phyloP scores from a whole-genome alignment of 2,888 invertebrate genomes.

The Melinaea marsaeus region DNA sequence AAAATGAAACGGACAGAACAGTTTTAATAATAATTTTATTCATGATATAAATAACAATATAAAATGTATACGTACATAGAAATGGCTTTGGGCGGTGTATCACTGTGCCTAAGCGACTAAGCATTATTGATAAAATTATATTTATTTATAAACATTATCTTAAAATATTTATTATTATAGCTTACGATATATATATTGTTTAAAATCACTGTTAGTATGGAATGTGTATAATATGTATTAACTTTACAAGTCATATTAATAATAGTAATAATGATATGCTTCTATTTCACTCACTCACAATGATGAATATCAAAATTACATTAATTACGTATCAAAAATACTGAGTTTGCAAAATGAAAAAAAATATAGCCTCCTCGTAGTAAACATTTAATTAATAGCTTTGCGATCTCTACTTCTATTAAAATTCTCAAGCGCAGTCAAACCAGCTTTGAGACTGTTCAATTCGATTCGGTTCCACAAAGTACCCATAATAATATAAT shows the following conservation, averaged over 20 bases:
- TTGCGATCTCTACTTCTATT: slow-evolving; percentile 42
- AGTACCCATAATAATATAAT: slow-evolving; percentile 86
- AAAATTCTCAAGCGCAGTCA: slow-evolving; percentile 82
- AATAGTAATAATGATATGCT: too few species aligned
- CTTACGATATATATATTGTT: too few species aligned
- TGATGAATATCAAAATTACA: too few species aligned
- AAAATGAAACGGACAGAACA: background rate
- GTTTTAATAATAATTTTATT: background rate
- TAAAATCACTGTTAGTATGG: background rate
- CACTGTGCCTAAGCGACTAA: slow-evolving; percentile 11
- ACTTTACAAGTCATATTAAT: too few species aligned
- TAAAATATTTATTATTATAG: background rate
- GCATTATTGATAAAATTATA: background rate
- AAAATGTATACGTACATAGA: slow-evolving; percentile 13
- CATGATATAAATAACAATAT: background rate
- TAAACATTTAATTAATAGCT: slow-evolving; percentile 15
- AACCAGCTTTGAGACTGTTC: slow-evolving; percentile 87
- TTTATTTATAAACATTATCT: background rate
- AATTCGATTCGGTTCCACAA: slow-evolving; percentile 90
- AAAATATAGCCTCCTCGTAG: too few species aligned
- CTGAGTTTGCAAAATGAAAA: background rate
- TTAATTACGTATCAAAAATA: background rate
- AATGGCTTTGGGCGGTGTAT: slow-evolving; percentile 15
- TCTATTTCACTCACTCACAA: too few species aligned
- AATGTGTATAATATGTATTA: slow-evolving; percentile 7